Conservation (phyloP, 2,113 vertebrate genomes). For the Cebidichthys violaceus region DNA sequence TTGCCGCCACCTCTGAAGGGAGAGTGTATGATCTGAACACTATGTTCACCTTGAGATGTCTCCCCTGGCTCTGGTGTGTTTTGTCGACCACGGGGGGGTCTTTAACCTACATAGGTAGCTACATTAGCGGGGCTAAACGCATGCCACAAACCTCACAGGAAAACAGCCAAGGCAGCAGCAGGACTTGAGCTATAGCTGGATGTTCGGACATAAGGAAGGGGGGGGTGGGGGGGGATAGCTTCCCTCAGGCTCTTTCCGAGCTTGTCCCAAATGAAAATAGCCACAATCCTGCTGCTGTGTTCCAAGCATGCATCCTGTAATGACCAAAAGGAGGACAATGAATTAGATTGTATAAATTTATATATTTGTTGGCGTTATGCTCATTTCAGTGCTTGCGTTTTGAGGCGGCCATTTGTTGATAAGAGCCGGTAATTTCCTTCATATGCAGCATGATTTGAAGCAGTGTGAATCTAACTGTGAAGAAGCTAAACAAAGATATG, state of each 20-base stretch:
- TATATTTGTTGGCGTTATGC: background rate
- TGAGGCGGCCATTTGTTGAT: conserved; percentile 6
- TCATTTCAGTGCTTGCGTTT: background rate
- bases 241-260: conserved; percentile 62
- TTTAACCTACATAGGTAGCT: conserved; percentile 84
- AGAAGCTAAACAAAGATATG: background rate
- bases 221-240: conserved; percentile 18
- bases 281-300: conserved; percentile 49
- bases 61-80: conserved; percentile 69
- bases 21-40: conserved; percentile 34
- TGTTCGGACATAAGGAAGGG: conserved; percentile 52
- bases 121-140: conserved; percentile 80
- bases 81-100: conserved; percentile 79
- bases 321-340: conserved; percentile 35
- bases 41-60: conserved; percentile 79
- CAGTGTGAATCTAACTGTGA: background rate
- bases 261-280: conserved; percentile 68
- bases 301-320: conserved; percentile 33
- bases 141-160: conserved; percentile 65
- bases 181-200: conserved; percentile 60
- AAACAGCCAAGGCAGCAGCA: conserved; percentile 79
- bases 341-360: background rate
- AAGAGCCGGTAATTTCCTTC: background rate
- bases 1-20: conserved; percentile 34
- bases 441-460: background rate